Percentiles rank a stretch among this genome's conserved stretches.
phyloP scores from a whole-genome alignment of 1,140 invertebrate genomes.

The Trypoxylus dichotomus region DNA sequence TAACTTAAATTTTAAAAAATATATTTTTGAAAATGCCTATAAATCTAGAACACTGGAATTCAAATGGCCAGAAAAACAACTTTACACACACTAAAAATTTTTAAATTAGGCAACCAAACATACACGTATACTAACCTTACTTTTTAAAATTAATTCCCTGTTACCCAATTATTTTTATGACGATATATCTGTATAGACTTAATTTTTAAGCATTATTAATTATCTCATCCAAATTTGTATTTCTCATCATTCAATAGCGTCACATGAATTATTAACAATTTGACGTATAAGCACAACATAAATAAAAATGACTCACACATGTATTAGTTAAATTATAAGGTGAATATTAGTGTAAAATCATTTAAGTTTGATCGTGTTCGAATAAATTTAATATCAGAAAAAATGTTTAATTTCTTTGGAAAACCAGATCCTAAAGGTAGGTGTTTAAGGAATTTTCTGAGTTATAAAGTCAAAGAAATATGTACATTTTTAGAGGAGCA shows the following conservation, averaged over 20 bases:
- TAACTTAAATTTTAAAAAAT: too few relatives aligned
- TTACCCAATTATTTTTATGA: background rate
- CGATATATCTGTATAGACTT: background rate
- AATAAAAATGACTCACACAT: conserved; percentile 31
- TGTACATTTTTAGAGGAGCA: conserved; percentile 73
- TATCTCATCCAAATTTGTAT: background rate
- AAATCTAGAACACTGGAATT: background rate
- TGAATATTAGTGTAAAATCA: background rate
- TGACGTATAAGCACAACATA: conserved; percentile 12
- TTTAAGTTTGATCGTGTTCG: background rate
- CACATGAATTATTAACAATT: background rate
- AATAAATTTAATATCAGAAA: conserved; percentile 12
- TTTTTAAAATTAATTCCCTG: background rate
- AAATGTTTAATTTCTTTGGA: conserved; percentile 50
- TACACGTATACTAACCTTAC: background rate
- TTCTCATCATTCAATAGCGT: background rate
- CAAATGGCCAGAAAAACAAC: too few relatives aligned
- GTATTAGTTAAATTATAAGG: background rate
- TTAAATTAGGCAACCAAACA: background rate
- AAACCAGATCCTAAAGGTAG: conserved; percentile 53
- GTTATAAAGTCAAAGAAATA: conserved; percentile 14
- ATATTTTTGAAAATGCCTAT: too few relatives aligned
- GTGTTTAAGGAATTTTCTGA: conserved; percentile 24
- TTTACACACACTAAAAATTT: background rate
- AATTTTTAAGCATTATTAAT: background rate